Conservation (phyloP, 2,888 invertebrate genomes). For the Sarcophaga subvicina region DNA sequence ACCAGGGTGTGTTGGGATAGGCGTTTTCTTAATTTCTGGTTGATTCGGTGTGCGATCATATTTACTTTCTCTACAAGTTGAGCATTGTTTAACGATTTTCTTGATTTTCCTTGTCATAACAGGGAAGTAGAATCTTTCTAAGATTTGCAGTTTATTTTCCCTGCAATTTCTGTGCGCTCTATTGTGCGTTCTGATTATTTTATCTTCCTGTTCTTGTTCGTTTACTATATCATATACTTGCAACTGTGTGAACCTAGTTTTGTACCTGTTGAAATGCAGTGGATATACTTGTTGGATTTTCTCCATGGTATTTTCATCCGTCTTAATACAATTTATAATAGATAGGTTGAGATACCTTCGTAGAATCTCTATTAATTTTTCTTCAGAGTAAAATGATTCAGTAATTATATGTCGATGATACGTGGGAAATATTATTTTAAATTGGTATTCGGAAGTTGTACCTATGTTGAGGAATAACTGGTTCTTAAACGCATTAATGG, state of each 20-base stretch:
- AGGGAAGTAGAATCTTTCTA: constrained; percentile 14
- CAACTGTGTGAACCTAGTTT: constrained; percentile 4
- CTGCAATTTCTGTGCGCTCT: constrained; percentile 12
- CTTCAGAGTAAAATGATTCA: not conserved
- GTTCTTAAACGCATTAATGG: constrained; percentile 8
- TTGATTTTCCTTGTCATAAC: not conserved
- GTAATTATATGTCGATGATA: constrained; percentile 5
- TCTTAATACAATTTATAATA: constrained; percentile 28
- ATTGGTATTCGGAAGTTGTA: not conserved
- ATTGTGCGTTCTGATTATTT: not conserved
- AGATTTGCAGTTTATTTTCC: constrained; percentile 19
- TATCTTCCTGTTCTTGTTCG: not conserved
- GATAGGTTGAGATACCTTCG: constrained; percentile 2
- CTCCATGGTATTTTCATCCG: not conserved
- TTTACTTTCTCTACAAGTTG: constrained; percentile 1
- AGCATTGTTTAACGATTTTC: constrained; percentile 3
- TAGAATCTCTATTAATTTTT: not conserved
- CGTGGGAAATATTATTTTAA: constrained; percentile 27
- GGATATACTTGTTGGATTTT: constrained; percentile 1
- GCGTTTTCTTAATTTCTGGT: not conserved
- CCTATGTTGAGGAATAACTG: constrained; percentile 6
- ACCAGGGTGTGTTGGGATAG: not conserved
- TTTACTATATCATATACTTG: not conserved
- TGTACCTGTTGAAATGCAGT: not conserved
- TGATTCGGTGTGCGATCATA: not conserved